These are phyloP conservation scores for Mohoua ochrocephala DNA, from an alignment of 2,113 vertebrate genomes.

Conservation along the genomic window DNA sequence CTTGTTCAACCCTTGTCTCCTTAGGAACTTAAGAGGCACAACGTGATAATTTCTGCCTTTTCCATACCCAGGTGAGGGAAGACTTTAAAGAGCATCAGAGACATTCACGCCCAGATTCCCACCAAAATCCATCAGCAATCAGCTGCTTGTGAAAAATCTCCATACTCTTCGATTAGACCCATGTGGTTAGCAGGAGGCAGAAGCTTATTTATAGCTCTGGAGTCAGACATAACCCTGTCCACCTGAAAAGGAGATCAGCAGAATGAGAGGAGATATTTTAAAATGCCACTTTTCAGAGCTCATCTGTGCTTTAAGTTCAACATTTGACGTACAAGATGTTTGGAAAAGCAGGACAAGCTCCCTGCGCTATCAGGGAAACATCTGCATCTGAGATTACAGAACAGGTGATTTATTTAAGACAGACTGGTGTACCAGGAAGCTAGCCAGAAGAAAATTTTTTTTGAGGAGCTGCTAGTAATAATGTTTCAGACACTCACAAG, in stretches of 20 bases:
- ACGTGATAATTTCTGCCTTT: not conserved
- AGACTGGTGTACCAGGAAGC: conserved; percentile 7
- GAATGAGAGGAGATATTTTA: not conserved
- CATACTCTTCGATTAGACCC: not conserved
- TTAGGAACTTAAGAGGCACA: not conserved
- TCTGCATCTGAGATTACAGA: conserved; percentile 46
- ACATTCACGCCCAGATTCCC: not conserved
- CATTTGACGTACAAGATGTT: conserved; percentile 7
- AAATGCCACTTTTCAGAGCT: not conserved
- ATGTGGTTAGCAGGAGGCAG: not conserved
- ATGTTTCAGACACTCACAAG: not conserved
- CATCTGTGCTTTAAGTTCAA: not conserved
- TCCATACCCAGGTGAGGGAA: not conserved
- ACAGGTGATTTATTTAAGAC: conserved; percentile 37
- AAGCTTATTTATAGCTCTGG: not conserved
- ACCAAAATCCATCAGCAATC: not conserved
- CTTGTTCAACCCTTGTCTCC: not conserved
- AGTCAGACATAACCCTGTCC: not conserved
- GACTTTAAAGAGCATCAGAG: not conserved
- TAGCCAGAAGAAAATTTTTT: not conserved
- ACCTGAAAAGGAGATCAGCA: not conserved
- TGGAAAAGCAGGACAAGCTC: conserved; percentile 2
- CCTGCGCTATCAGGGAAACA: conserved; percentile 20
- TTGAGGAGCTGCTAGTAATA: not conserved
- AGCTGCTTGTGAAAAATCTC: not conserved